Base-by-base conservation (phyloP, 1,140 invertebrate species). In the Belonocnema kinseyi region DNA sequence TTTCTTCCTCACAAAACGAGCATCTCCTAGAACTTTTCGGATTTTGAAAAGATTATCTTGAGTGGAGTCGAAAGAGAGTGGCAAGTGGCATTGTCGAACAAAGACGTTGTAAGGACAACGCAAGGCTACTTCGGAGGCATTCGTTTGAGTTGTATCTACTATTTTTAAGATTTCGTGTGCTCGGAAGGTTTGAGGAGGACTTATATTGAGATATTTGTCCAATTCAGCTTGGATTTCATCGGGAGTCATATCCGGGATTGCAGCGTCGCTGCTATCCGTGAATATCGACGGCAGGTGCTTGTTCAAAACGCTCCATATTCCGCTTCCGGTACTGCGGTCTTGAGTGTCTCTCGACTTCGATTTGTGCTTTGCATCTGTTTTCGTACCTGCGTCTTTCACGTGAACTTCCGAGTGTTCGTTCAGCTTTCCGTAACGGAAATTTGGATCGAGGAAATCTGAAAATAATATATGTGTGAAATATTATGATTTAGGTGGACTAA, bases 321-420 rank as follows among this genome's bases (percentile, higher is more conserved):
- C 61, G 3, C 33, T 26, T 40, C 2, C 13, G 6, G 61, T n/a
- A 66, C 33, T 66, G 33, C 16, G 10, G n/a, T 66, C 61, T 40
- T 16, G 61, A 40, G 13, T 21, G n/a, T 19, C 19, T 58, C 6
- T 54, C 16, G 51, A 54, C 7, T 50, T 72, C 51, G 33, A 6
- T 51, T 17, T 19, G 7, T 13, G 21, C 46, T 21, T 77, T 51
- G 52, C 52, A 50, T 14, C 11, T 71, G 51, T 13, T 46, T 72
- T 72, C 11, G 10, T 26, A 11, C 46, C 16, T 66, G 50, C 56
- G 50, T 85, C 78, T 2, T 72, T 73, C 7, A 91, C 83, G 26
- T 90, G 86, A 16, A 92, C 77, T 78, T 91, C 90, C 1, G 91
- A 89, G 19, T 87, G 77, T 61, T 89, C 79, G 14, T 88, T 79